phyloP scores from a whole-genome alignment of 2,797 vertebrate genomes.

The Xiphorhynchus erythropygius region DNA sequence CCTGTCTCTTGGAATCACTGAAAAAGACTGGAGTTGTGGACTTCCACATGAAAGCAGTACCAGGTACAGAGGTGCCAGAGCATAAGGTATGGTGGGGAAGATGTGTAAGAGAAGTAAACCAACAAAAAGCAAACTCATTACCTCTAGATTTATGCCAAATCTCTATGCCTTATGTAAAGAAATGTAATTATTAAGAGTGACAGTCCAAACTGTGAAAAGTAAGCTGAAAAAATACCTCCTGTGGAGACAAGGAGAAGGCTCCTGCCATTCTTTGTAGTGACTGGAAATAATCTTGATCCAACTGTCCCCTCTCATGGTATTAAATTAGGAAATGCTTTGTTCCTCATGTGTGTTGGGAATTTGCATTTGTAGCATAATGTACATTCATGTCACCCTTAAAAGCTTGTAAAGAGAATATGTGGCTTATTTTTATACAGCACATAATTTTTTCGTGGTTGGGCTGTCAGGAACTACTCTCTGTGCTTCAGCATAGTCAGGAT shows the following conservation, averaged over 20 bases:
- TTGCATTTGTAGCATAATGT: background rate
- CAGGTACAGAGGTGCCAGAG: constrained; percentile 92
- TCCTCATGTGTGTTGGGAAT: background rate
- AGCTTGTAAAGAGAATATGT: background rate
- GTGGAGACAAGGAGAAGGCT: background rate
- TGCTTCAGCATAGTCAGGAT: background rate
- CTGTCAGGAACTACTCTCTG: background rate
- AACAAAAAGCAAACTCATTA: background rate
- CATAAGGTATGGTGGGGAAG: constrained; percentile 80
- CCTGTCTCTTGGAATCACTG: constrained; percentile 73
- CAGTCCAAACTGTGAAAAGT: background rate
- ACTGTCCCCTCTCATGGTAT: background rate
- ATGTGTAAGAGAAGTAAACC: background rate
- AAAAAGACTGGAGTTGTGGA: constrained; percentile 82
- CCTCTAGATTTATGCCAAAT: background rate
- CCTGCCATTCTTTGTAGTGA: background rate
- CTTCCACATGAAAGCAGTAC: constrained; percentile 93
- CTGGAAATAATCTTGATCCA: background rate
- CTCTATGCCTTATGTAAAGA: background rate
- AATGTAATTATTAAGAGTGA: background rate
- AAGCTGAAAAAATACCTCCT: background rate
- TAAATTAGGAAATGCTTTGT: background rate
- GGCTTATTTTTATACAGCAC: background rate
- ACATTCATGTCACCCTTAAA: background rate
- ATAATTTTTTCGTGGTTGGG: rapidly evolving